Evolutionary conservation across 2,888 invertebrate genomes (phyloP), one percentile per base, ranked within the genome.

Genomic region (Cryptocheilus praepositus): DNA sequence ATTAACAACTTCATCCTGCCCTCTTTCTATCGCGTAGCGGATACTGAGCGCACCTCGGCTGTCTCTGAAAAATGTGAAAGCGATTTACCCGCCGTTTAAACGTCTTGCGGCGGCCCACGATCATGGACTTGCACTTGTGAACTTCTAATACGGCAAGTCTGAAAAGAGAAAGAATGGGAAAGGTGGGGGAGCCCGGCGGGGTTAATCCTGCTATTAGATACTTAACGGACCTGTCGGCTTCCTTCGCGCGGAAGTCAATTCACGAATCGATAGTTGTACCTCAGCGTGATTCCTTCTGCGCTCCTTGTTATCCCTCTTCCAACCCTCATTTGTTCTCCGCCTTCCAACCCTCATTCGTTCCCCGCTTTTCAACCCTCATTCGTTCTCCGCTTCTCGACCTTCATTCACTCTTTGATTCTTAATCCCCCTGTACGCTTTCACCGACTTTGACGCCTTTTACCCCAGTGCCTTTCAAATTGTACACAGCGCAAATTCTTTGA

Each of bases 151-250:
- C 60, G 15, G 21, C 56, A 52, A 49, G 28, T 16, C 55, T 56
- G 5, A 36, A 11, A 1, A 36, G 36, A 36, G 36, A 36, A 36
- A 36, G 36, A 36, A 11, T 11, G 36, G 11, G 36, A 36, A 2
- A 36, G 36, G 36, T 4, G 36, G 7, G 36, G 63, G 64, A 66
- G 36, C 51, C 61, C 56, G 67, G 45, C 56, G 45, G 28, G 54
- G 61, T 69, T 69, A 66, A 66, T 69, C 67, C 69, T 67, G 28
- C 67, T 67, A 69, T 69, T 69, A 67, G 69, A 69, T 61, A 69
- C 69, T 67, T 67, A 54, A 57, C 45, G 54, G 53, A 62, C 45
- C 61, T 61, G 45, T 56, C 61, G 53, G 61, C 58, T 67, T 69
- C n/a, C 58, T 44, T 49, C 54, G 53, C 15, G 53, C 54, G 66